Evolutionary conservation across 1,140 invertebrate species (phyloP).

Genomic region (Doryteuthis pealeii): DNA sequence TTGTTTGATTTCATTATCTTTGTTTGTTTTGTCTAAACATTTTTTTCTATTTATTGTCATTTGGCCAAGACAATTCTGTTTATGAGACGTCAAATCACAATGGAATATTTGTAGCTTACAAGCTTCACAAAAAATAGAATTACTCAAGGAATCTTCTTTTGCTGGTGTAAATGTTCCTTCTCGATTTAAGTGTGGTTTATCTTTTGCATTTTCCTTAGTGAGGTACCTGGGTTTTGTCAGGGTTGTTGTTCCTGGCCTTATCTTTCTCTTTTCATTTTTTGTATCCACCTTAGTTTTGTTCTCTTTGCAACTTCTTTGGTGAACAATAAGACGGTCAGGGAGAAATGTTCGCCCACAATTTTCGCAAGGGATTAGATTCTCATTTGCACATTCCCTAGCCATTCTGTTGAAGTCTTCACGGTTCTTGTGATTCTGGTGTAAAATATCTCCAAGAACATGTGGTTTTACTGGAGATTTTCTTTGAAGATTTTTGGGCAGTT

Average conservation of each 20-base stretch:
- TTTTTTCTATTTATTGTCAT: too few relatives aligned
- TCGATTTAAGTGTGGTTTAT: conserved; percentile 1
- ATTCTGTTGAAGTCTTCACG: conserved; percentile 52
- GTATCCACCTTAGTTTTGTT: conserved; percentile 20
- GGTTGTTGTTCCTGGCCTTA: conserved; percentile 32
- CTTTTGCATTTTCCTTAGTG: conserved; percentile 16
- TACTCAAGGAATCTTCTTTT: conserved; percentile 28
- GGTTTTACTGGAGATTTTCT: conserved; percentile 69
- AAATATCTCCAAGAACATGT: conserved; percentile 44
- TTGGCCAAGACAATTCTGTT: too few relatives aligned
- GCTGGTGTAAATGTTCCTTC: conserved; percentile 36
- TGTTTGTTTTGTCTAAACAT: too few relatives aligned
- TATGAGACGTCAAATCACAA: too few relatives aligned
- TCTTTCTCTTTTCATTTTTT: background rate
- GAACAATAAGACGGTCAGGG: conserved; percentile 70
- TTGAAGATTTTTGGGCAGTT: conserved; percentile 66
- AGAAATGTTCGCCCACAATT: conserved; percentile 72
- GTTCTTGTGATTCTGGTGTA: conserved; percentile 19
- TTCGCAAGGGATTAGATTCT: conserved; percentile 66
- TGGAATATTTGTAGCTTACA: conserved; percentile 24
- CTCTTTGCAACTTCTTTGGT: conserved; percentile 68
- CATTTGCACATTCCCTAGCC: conserved; percentile 61
- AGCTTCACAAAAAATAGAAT: conserved; percentile 24
- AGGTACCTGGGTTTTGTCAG: conserved; percentile 29
- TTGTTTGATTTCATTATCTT: background rate